Evolutionary conservation across 1,140 invertebrate genomes (phyloP), one percentile per base, ranked within the genome.

Genomic region (Homalodisca vitripennis): DNA sequence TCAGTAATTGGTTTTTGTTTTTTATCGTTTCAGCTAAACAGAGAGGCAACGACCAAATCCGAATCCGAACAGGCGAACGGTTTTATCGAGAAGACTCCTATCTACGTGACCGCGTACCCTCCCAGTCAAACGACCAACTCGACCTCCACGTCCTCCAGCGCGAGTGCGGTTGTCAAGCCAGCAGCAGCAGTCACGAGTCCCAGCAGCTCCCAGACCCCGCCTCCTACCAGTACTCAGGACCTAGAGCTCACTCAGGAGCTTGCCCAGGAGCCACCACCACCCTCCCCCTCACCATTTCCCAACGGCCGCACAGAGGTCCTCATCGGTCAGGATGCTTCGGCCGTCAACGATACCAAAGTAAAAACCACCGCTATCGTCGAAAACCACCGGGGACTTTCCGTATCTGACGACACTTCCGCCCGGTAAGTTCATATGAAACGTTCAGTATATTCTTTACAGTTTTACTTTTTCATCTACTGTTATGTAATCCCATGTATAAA

Each of bases 271-370:
- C 55, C 26, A 41, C 41, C 75, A 32, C 46, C 46, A 6, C 47
- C 66, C 20, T 55, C 63, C 1, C 55, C 55, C 17, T 86, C 86
- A 70, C 84, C 86, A 13, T 87, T 87, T 74, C 83, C 84, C 73
- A 91, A 91, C 86, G 89, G 89, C 31, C 81, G 88, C 65, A 89
- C 87, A 63, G 89, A 91, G 78, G 84, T 90, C 67, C 80, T 91
- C 77, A 84, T 90, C 73, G 87, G 88, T 12, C 79, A 81, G 77
- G 76, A 77, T 77, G 77, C 83, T 68, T 22, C 53, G 14, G 24
- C 66, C 2, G 83, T 84, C 73, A 82, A 84, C 73, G 84, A 85
- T 57, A 84, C 85, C 72, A 84, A 84, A 75, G 80, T 84, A 68
- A 82, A 84, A 71, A 83, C 84, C 26, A 82, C 83, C 17, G 80